phyloP scores from a whole-genome alignment of 1,140 invertebrate genomes.

The Calliopsis andreniformis region DNA sequence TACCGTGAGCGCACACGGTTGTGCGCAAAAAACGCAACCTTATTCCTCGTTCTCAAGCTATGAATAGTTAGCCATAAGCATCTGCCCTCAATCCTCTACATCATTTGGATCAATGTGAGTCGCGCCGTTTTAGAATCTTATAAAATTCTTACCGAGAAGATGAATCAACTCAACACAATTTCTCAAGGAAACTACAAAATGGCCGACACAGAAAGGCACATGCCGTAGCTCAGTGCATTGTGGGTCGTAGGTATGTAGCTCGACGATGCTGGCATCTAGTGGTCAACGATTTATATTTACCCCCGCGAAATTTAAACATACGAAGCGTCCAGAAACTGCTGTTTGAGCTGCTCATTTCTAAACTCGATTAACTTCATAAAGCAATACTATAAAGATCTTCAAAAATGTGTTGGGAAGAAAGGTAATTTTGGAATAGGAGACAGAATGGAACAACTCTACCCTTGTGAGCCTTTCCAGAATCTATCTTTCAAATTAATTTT shows the following conservation, averaged over 20 bases:
- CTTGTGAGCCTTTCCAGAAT: no score
- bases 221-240: conserved; percentile 85
- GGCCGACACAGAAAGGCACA: conserved; percentile 86
- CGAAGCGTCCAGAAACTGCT: background rate
- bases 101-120: conserved; percentile 59
- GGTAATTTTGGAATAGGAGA: no score
- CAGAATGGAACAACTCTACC: no score
- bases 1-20: conserved; percentile 63
- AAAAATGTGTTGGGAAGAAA: no score
- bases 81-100: conserved; percentile 51
- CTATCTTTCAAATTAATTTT: no score
- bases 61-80: conserved; percentile 48
- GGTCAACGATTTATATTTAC: background rate
- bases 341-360: background rate
- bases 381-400: no score
- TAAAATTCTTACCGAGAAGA: conserved; percentile 78
- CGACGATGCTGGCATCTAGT: conserved; percentile 32
- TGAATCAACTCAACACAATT: conserved; percentile 84
- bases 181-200: conserved; percentile 86
- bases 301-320: conserved; percentile 46
- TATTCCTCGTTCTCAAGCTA: conserved; percentile 55
- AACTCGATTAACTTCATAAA: no score
- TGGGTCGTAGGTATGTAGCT: conserved; percentile 72
- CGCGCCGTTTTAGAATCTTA: conserved; percentile 65
- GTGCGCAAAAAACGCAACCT: conserved; percentile 59